phyloP scores from a whole-genome alignment of 2,888 invertebrate genomes.

The Fragum fragum region DNA sequence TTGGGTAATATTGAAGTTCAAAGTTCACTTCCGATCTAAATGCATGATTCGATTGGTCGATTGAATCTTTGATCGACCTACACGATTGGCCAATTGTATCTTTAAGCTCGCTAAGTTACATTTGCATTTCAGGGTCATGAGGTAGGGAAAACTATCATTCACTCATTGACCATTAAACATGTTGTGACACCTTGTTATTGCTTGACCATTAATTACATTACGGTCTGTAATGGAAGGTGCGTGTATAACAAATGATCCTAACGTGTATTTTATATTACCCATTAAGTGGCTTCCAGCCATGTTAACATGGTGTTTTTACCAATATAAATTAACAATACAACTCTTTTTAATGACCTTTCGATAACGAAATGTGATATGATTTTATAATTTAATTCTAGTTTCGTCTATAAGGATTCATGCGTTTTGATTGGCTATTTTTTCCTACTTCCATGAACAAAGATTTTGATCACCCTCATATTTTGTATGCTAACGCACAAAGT shows the following conservation, averaged over 20 bases:
- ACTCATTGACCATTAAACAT: background rate
- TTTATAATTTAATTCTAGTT: too few relatives aligned
- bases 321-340: background rate
- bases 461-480: too few relatives aligned
- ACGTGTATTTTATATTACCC: slow-evolving; percentile 26
- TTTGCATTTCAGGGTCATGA: background rate
- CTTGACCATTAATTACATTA: slow-evolving; percentile 21
- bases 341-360: background rate
- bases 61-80: too few relatives aligned
- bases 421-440: too few relatives aligned
- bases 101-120: background rate
- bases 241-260: slow-evolving; percentile 41
- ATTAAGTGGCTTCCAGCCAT: slow-evolving; percentile 30
- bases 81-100: too few relatives aligned
- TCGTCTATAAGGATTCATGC: too few relatives aligned
- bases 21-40: too few relatives aligned
- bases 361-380: too few relatives aligned
- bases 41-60: too few relatives aligned
- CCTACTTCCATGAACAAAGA: too few relatives aligned
- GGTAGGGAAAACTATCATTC: background rate
- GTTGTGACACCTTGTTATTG: slow-evolving; percentile 1
- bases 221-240: slow-evolving; percentile 24
- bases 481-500: too few relatives aligned
- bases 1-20: too few relatives aligned
- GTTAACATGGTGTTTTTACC: slow-evolving; percentile 15